Conservation (phyloP, 2,888 invertebrate genomes). For the Calliphora vomitoria region DNA sequence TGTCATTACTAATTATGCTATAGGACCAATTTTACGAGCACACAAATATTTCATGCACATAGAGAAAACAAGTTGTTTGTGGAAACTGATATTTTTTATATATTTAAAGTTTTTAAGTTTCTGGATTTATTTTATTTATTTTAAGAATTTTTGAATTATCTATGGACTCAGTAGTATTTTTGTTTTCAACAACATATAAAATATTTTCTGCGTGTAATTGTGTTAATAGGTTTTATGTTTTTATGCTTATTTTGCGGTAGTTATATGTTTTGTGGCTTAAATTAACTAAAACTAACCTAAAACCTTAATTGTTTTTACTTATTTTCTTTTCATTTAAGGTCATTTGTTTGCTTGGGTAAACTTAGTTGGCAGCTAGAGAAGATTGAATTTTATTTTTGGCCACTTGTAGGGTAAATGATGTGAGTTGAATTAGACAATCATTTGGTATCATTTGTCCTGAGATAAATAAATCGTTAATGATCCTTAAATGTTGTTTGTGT, state of each 20-base stretch:
- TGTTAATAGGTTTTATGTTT: slow-evolving; percentile 15
- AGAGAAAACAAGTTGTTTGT: neutral
- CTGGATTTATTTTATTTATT: too few species aligned
- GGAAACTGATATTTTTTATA: too few species aligned
- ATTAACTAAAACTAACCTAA: slow-evolving; percentile 70
- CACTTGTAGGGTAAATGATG: slow-evolving; percentile 46
- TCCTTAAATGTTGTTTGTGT: slow-evolving; percentile 58
- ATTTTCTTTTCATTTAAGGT: slow-evolving; percentile 53
- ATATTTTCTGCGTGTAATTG: slow-evolving; percentile 13
- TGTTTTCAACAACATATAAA: too few species aligned
- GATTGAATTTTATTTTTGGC: slow-evolving; percentile 53
- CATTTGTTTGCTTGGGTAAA: slow-evolving; percentile 57
- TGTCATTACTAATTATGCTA: slow-evolving; percentile 69
- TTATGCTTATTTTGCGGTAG: neutral
- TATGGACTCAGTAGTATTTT: too few species aligned
- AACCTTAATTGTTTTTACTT: slow-evolving; percentile 69
- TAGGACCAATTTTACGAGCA: slow-evolving; percentile 49
- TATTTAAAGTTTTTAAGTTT: too few species aligned
- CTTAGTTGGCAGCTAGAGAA: slow-evolving; percentile 15
- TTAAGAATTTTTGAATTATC: too few species aligned
- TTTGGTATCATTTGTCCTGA: slow-evolving; percentile 70
- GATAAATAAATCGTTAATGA: slow-evolving; percentile 71
- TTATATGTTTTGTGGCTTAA: slow-evolving; percentile 57
- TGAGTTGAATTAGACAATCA: slow-evolving; percentile 53
- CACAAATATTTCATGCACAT: neutral